Base-by-base conservation (phyloP, 1,140 invertebrate species). In the Hydropsyche tenuis region DNA sequence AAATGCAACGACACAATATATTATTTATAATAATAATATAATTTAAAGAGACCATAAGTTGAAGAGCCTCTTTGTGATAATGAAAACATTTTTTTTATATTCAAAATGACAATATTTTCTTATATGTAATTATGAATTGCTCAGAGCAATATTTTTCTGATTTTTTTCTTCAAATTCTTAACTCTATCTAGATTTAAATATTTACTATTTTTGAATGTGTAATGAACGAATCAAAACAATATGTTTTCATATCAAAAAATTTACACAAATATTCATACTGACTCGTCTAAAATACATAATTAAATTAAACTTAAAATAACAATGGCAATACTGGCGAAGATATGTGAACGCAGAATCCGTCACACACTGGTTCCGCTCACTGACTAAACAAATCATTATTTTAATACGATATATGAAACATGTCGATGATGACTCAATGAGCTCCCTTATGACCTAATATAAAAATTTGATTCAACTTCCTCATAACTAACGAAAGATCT, bases 241-340 rank as follows among this genome's bases (percentile, higher is more conserved):
- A 48, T 14, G 16, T 48, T n/a, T 23, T 56, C 51, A 18, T 22
- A 56, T 20, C 20, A 51, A 16, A 51, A 16, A 51, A 51, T 51
- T 5, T 51, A 5, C 14, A 51, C 14, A 16, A 4, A 51, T 51
- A 51, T 5, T 51, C n/a, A 51, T 20, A 51, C 16, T 48, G 11
- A n/a, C 23, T 60, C 9, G 56, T 25, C 56, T 27, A 60, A n/a
- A 60, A 60, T 25, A 60, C 56, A 20, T 60, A 37, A 56, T 77
- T 65, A 71, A 71, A 69, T 42, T 69, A 73, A 71, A 60, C 72
- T 73, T 77, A 77, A 70, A 73, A 51, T 77, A 77, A 77, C 71
- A 75, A 77, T 77, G 76, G 76, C 76, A 75, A 77, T 77, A 77
- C 76, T 75, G 76, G 76, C 76, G 69, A 75, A 75, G 76, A 75